Evolutionary conservation across 2,888 invertebrate genomes (phyloP), one percentile per base, ranked within the genome.

Genomic region (Lasiommata megera): DNA sequence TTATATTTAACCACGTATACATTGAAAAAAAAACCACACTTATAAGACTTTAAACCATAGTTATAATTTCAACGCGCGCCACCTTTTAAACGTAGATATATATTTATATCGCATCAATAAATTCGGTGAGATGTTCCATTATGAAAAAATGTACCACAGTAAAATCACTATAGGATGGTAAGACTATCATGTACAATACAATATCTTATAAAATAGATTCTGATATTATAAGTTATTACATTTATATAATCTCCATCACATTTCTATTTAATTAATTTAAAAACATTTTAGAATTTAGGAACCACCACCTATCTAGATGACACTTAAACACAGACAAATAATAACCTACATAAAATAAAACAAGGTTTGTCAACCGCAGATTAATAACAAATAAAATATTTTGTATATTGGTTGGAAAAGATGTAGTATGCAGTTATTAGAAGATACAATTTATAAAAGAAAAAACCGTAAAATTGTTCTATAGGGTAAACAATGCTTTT

Each of bases 1-100:
- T 78, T 75, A 77, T 81, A 79, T 73, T 69, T 70, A 76, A 71
- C 76, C 76, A 80, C 80, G 73, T 79, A 77, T 77, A 76, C 79
- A 84, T 82, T 74, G 74, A 74, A 77, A 78, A 77, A 71, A 71
- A 61, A 63, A 53, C 16, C 36, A 38, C 57, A 58, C 55, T 47
- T 44, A n/a, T 50, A 37, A 58, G 54, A 44, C 14, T 46, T 31
- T 55, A 58, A 51, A 37, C 23, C 51, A 61, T 38, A 57, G 57
- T 47, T n/a, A n/a, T n/a, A n/a, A n/a, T n/a, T n/a, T 58, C 58
- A 60, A 61, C 50, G 53, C 54, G 60, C 58, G 40, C 38, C 31
- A 44, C 58, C 54, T 40, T 58, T 58, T 55, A 53, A 34, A 11
- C 34, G 41, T 56, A 56, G 16, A 54, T 46, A 56, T 28, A 31